Evolutionary conservation across 37 sponge, comb jelly and placozoan genomes (phyloP).

Genomic region (Aplysina aerophoba): DNA sequence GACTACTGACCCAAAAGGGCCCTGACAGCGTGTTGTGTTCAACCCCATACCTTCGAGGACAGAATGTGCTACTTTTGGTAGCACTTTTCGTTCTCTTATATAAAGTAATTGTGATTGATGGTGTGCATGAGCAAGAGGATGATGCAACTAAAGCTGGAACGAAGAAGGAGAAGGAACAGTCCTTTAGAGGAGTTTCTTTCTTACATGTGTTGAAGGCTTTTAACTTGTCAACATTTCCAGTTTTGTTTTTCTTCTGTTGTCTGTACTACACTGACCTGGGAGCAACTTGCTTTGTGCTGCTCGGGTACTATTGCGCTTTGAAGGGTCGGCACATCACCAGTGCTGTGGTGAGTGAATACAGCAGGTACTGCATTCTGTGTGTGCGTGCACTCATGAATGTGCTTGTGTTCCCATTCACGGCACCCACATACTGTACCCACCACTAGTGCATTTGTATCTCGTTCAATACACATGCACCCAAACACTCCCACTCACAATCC

Average conservation of each 20-base stretch:
- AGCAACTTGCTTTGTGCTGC: constrained; percentile 76
- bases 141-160: background rate
- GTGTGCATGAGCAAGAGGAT: background rate
- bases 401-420: no score
- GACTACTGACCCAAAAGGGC: background rate
- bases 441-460: no score
- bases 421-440: no score
- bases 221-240: constrained; percentile 76
- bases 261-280: constrained; percentile 97
- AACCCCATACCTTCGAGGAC: background rate
- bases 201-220: constrained; percentile 47
- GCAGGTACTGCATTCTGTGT: background rate
- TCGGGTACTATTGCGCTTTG: constrained; percentile 63
- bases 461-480: no score
- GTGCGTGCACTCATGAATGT: no score
- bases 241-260: constrained; percentile 90
- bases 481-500: no score
- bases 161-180: background rate
- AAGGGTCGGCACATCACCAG: constrained; percentile 43
- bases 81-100: background rate
- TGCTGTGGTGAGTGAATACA: constrained; percentile 64
- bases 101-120: background rate
- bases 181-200: no score
- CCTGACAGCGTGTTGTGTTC: background rate
- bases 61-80: background rate